Evolutionary conservation across 2,888 invertebrate species (phyloP), one percentile per base, ranked within the genome.

Genomic region (Parthenolecanium corni): DNA sequence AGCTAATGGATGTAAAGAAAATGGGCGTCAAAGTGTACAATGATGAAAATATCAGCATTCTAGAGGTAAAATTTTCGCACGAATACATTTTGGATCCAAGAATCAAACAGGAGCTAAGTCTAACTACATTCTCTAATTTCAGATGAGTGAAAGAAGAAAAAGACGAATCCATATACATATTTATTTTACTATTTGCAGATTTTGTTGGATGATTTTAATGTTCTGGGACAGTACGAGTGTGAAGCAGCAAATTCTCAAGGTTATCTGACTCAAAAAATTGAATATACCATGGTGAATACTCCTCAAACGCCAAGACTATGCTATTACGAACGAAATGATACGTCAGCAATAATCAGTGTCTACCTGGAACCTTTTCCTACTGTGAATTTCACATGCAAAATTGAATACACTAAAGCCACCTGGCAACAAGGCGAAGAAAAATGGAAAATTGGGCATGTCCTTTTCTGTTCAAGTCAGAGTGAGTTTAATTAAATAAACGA

Each of bases 371-470:
- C 51, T 20, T 51, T 49, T 18, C 61, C 61, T 5, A 21, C 49
- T 4, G 47, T 49, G 3, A 36, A 49, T 16, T 61, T 61, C 20
- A 20, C 11, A 9, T 61, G 61, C 12, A 46, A 51, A 42, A 18
- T 63, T 9, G 42, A 46, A 6, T 63, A 44, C 36, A 63, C 63
- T 3, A 46, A 63, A 21, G 44, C 47, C 16, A 63, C 63, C 2
- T 63, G 53, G 31, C 54, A 53, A 16, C 53, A 46, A 16, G 42
- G 36, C 18, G 54, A 53, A 47, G 63, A 63, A 38, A 63, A 63
- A 46, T 63, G 63, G 63, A 63, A 47, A 63, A 44, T 21, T 20
- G 46, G 49, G 38, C 47, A 61, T 36, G 1, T 49, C n/a, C 18
- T 21, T 3, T 42, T 16, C 16, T 62, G 62, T 40, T 40, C 31